Base-by-base conservation (phyloP, 2,888 invertebrate genomes). In the Tiphia femorata region DNA sequence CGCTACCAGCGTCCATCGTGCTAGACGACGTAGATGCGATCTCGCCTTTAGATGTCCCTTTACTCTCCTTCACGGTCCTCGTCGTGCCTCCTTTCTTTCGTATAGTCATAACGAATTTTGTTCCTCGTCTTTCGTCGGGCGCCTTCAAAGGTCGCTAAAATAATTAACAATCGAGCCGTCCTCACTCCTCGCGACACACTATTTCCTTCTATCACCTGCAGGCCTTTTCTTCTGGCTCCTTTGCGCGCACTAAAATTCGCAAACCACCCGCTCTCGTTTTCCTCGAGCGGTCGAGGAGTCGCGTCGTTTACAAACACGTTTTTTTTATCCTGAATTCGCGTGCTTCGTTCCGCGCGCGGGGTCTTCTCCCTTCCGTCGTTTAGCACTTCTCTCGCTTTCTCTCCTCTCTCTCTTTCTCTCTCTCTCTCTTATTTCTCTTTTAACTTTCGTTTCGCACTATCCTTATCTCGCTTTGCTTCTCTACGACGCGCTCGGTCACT, bases 41-140 rank as follows among this genome's bases (percentile, higher is more conserved):
- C 20, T 67, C 62, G n/a, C 48, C 44, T 40, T 55, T 44, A 29
- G 30, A 25, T 0, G 46, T 49, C 25, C 59, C 69, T 41, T 57
- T 64, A 20, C 50, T 60, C 46, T 56, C 70, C 14, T n/a, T 48
- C 3, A 52, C 66, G 56, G 40, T 58, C 61, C 27, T 17, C 6
- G n/a, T 19, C 14, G 46, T 49, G 44, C 51, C 51, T 4, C 40
- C 46, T 38, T 73, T 76, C 49, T 72, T 69, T 42, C 54, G 67
- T 46, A 70, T 63, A 35, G 72, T 72, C 75, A 72, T 76, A n/a
- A n/a, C n/a, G n/a, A 25, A 25, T 25, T 6, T 25, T 8, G 25
- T 8, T 25, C 25, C 8, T 25, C 25, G 25, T 6, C 25, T 5
- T 6, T 6, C 25, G 5, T 8, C 25, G 25, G 8, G 8, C 25